Percentiles rank a stretch among this genome's conserved stretches.
phyloP scores from a whole-genome alignment of 2,797 vertebrate species.

The Enteromius afrohamiltoni region DNA sequence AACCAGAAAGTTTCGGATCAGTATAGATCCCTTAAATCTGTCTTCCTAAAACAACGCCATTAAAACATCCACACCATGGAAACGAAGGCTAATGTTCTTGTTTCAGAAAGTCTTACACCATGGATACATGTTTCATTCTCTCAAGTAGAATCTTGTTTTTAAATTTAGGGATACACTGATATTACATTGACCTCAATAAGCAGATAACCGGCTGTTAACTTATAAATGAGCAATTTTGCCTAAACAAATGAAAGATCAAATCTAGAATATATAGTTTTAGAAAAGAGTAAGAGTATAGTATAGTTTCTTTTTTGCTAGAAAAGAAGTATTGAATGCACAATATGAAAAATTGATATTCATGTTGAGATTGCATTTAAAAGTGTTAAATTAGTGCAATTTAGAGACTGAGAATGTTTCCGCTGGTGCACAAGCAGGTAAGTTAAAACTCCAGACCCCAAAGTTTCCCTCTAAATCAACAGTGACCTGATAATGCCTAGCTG shows the following conservation, averaged over 20 bases:
- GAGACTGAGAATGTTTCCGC: background rate
- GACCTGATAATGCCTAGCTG: slow-evolving; percentile 28
- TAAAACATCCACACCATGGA: slow-evolving; percentile 21
- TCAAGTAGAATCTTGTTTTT: background rate
- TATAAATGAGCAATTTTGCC: background rate
- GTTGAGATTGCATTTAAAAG: background rate
- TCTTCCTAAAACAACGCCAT: slow-evolving; percentile 19
- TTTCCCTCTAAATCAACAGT: slow-evolving; percentile 47
- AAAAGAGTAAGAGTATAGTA: too few relatives aligned
- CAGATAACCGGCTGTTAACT: background rate
- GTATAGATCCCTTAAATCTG: slow-evolving; percentile 10
- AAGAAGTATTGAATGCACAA: background rate
- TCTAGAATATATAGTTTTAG: background rate
- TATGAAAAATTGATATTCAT: background rate
- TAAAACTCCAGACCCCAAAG: slow-evolving; percentile 12
- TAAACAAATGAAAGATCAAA: background rate
- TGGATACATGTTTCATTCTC: background rate
- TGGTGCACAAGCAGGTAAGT: slow-evolving; percentile 31
- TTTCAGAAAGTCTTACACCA: slow-evolving; percentile 1
- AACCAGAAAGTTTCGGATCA: slow-evolving; percentile 22
- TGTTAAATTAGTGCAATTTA: slow-evolving; percentile 1
- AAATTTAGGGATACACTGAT: background rate
- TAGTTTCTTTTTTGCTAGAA: too few relatives aligned
- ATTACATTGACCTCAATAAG: background rate
- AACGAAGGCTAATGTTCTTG: background rate